Percentiles rank a stretch among this genome's conserved stretches.
phyloP scores from a whole-genome alignment of 1,140 invertebrate genomes.

The Zaprionus vittiger region DNA sequence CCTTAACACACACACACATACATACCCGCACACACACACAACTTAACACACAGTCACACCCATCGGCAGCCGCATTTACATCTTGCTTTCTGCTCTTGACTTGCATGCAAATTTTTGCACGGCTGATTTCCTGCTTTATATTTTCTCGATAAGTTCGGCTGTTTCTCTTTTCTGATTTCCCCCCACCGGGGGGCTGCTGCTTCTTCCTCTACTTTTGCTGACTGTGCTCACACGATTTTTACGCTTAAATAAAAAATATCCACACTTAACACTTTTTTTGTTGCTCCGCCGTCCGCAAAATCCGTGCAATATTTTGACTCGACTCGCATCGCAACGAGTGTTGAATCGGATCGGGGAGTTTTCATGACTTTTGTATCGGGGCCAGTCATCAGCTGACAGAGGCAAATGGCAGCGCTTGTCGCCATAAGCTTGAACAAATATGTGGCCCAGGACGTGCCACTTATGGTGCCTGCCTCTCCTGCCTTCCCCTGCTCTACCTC shows the following conservation, averaged over 20 bases:
- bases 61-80: slow-evolving; percentile 26
- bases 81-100: slow-evolving; percentile 63
- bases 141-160: slow-evolving; percentile 66
- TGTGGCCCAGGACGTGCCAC: slow-evolving; percentile 74
- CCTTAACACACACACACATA: slow-evolving; percentile 25
- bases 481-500: not conserved
- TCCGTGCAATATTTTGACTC: slow-evolving; percentile 50
- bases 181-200: not conserved
- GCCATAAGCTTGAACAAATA: slow-evolving; percentile 82
- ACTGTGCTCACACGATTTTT: slow-evolving; percentile 65
- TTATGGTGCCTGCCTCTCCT: slow-evolving; percentile 41
- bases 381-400: slow-evolving; percentile 74
- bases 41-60: slow-evolving; percentile 13
- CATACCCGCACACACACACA: not conserved
- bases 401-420: slow-evolving; percentile 78
- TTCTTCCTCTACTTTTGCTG: slow-evolving; percentile 42
- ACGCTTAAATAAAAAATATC: slow-evolving; percentile 80
- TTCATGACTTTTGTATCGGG: slow-evolving; percentile 80
- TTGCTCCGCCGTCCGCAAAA: slow-evolving; percentile 48
- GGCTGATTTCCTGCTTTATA: slow-evolving; percentile 69
- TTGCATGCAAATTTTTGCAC: slow-evolving; percentile 76
- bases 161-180: slow-evolving; percentile 45
- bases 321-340: slow-evolving; percentile 7
- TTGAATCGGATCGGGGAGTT: slow-evolving; percentile 29
- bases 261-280: slow-evolving; percentile 76